phyloP scores from a whole-genome alignment of 1,140 invertebrate species.

The Phthorimaea operculella region DNA sequence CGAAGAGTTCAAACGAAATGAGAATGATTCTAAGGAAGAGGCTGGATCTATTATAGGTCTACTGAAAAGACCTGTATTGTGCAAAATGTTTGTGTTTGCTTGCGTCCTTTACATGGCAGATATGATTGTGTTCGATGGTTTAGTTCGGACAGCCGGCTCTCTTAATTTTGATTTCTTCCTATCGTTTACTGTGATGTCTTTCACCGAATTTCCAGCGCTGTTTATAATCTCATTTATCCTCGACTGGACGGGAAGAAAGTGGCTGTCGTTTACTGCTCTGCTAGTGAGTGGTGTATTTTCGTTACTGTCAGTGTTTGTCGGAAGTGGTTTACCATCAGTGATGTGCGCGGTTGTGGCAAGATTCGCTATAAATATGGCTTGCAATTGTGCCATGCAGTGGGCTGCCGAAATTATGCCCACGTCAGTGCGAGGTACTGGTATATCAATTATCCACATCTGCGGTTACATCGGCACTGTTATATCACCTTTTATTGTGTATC shows the following conservation, averaged over 20 bases:
- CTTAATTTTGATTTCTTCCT: conserved; percentile 47
- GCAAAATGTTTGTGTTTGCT: conserved; percentile 37
- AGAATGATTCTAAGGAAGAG: conserved; percentile 19
- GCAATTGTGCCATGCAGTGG: conserved; percentile 43
- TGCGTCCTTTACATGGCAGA: conserved; percentile 43
- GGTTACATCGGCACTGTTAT: conserved; percentile 51
- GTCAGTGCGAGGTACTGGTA: conserved; percentile 73
- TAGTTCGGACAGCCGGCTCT: conserved; percentile 40
- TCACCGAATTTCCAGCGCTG: conserved; percentile 49
- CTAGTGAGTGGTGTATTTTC: conserved; percentile 35
- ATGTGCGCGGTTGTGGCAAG: conserved; percentile 44
- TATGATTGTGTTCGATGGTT: conserved; percentile 38
- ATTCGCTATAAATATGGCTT: conserved; percentile 43
- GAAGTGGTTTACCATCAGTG: conserved; percentile 35
- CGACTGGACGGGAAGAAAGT: conserved; percentile 44
- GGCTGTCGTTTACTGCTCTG: conserved; percentile 28
- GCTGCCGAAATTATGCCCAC: conserved; percentile 67
- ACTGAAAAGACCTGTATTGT: conserved; percentile 31
- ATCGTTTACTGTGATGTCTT: conserved; percentile 46
- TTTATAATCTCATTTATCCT: conserved; percentile 41
- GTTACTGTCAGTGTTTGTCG: conserved; percentile 32
- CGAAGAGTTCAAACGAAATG: conserved; percentile 37
- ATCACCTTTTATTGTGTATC: conserved; percentile 44
- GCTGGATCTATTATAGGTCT: conserved; percentile 30
- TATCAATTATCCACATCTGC: conserved; percentile 71